phyloP scores from a whole-genome alignment of 2,113 vertebrate genomes.

The Ascaphus truei region DNA sequence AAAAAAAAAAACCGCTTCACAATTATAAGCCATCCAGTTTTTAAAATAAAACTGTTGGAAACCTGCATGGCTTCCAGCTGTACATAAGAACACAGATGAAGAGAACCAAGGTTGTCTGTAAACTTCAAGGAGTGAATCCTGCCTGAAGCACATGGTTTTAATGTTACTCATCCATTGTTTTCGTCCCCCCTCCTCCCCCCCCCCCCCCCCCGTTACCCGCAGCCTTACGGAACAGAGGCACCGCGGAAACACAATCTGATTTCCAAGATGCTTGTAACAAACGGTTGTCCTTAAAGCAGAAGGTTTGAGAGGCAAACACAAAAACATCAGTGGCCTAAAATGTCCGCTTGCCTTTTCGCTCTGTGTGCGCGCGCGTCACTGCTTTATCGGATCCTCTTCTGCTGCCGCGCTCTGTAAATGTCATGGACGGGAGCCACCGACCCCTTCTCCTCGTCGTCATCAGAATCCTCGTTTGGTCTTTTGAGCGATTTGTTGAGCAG shows the following conservation, averaged over 20 bases:
- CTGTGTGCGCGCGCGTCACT: too few species aligned
- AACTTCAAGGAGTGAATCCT: slow-evolving; percentile 49
- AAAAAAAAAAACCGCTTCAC: slow-evolving; percentile 87
- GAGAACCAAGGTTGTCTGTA: slow-evolving; percentile 53
- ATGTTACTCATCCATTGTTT: slow-evolving; percentile 40
- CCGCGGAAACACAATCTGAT: slow-evolving; percentile 63
- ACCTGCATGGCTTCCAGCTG: slow-evolving; percentile 66
- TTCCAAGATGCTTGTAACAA: slow-evolving; percentile 61
- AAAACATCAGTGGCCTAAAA: slow-evolving; percentile 30
- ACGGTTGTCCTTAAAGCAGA: slow-evolving; percentile 59
- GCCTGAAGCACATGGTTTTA: slow-evolving; percentile 49
- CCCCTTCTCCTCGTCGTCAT: slow-evolving; percentile 96
- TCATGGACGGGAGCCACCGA: slow-evolving; percentile 92
- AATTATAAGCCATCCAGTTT: slow-evolving; percentile 88
- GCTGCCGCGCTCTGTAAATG: slow-evolving; percentile 94
- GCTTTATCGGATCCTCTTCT: slow-evolving; percentile 93
- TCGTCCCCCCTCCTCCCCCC: too few species aligned
- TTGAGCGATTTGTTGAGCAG: slow-evolving; percentile 84
- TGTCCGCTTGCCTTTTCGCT: background rate
- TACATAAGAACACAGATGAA: slow-evolving; percentile 55
- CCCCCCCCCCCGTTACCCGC: too few species aligned
- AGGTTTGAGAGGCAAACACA: slow-evolving; percentile 56
- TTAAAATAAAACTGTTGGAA: slow-evolving; percentile 93
- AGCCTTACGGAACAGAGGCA: too few species aligned
- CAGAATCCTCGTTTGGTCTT: slow-evolving; percentile 91